phyloP scores from a whole-genome alignment of 1,140 invertebrate species.

The Adoxophyes honmai region DNA sequence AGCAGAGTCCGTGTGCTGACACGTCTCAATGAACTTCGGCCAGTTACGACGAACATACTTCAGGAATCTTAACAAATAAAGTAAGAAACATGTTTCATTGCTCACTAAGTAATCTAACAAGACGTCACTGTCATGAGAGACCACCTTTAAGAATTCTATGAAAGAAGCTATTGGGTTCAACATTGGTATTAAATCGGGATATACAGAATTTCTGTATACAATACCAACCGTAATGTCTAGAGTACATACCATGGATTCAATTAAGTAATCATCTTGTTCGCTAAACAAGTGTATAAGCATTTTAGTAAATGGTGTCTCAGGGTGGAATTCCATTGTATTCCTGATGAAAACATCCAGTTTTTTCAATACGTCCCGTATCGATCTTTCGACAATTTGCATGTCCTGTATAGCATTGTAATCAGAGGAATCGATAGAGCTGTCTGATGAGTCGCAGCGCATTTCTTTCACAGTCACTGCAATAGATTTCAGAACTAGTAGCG shows the following conservation, averaged over 20 bases:
- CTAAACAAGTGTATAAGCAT: slow-evolving; percentile 92
- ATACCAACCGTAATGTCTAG: slow-evolving; percentile 91
- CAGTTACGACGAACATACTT: slow-evolving; percentile 92
- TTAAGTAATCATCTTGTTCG: slow-evolving; percentile 93
- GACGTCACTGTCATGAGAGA: slow-evolving; percentile 89
- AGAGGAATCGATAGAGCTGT: slow-evolving; percentile 88
- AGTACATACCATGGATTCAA: slow-evolving; percentile 95
- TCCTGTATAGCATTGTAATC: slow-evolving; percentile 92
- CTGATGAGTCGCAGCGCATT: slow-evolving; percentile 89
- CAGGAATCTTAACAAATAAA: slow-evolving; percentile 90
- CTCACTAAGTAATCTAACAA: slow-evolving; percentile 92
- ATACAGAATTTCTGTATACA: slow-evolving; percentile 87
- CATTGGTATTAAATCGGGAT: slow-evolving; percentile 86
- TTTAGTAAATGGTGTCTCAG: slow-evolving; percentile 90
- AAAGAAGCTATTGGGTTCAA: slow-evolving; percentile 90
- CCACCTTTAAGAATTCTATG: slow-evolving; percentile 89
- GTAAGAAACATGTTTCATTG: slow-evolving; percentile 93
- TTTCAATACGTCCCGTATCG: slow-evolving; percentile 88
- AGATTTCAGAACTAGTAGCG: slow-evolving; percentile 90
- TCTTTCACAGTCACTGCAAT: slow-evolving; percentile 94
- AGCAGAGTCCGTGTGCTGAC: slow-evolving; percentile 78
- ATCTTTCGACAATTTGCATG: slow-evolving; percentile 91
- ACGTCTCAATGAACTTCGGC: slow-evolving; percentile 87
- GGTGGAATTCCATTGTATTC: slow-evolving; percentile 88
- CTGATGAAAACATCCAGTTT: slow-evolving; percentile 91